Conservation (phyloP, 2,797 vertebrate species). For the Nothura maculosa region DNA sequence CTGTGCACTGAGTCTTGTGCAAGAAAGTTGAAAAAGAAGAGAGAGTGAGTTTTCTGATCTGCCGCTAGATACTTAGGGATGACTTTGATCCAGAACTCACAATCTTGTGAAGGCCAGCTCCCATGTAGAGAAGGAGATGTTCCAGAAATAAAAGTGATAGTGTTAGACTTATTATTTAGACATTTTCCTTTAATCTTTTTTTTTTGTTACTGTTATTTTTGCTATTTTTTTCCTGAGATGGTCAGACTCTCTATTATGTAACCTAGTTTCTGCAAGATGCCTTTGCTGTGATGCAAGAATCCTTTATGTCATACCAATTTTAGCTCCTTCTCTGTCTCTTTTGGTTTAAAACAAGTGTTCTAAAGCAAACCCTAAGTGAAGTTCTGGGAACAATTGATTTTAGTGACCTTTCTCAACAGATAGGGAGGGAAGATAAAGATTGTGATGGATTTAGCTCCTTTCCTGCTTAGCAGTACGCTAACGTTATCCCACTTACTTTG, state of each 20-base stretch:
- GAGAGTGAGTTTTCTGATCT: neutral
- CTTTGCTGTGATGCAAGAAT: neutral
- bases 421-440: neutral
- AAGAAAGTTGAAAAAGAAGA: neutral
- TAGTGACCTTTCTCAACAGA: accelerated
- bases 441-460: accelerated
- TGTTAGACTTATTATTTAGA: neutral
- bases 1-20: neutral
- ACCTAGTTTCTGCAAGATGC: accelerated
- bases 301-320: neutral
- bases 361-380: neutral
- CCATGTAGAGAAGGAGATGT: too few relatives aligned
- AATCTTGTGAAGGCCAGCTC: neutral
- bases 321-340: neutral
- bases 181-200: too few relatives aligned
- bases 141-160: neutral
- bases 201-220: too few relatives aligned
- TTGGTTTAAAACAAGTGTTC: neutral
- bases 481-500: neutral
- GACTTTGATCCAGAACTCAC: neutral
- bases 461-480: neutral
- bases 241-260: neutral
- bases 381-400: neutral
- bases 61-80: neutral
- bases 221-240: accelerated